Percentiles rank a stretch among this genome's conserved stretches.
Evolutionary conservation across 2,797 vertebrate genomes (phyloP).

Genomic region (Chrosomus eos): DNA sequence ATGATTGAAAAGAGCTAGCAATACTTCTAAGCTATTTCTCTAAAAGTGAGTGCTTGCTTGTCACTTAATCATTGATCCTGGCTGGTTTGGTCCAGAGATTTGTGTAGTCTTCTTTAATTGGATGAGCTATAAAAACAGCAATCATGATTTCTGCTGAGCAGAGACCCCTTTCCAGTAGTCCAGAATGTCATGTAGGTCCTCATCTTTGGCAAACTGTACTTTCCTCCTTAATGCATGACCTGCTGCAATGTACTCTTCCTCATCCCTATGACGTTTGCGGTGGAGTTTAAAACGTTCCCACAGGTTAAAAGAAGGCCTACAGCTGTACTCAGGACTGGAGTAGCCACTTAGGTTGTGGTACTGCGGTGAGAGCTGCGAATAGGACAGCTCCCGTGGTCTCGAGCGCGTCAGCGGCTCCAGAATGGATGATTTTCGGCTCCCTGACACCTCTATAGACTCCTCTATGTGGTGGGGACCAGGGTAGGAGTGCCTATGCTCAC

Average conservation of each 20-base stretch:
- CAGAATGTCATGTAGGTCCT: constrained; percentile 98
- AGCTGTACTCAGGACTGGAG: constrained; percentile 92
- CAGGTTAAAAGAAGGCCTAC: constrained; percentile 89
- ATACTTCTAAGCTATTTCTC: constrained; percentile 59
- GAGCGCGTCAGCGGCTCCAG: constrained; percentile 91
- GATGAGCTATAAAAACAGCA: constrained; percentile 52
- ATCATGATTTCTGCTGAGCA: constrained; percentile 97
- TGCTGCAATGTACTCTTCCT: constrained; percentile 93
- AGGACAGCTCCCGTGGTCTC: constrained; percentile 90
- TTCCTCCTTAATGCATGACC: constrained; percentile 96
- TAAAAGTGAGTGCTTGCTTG: constrained; percentile 54
- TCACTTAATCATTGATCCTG: constrained; percentile 60
- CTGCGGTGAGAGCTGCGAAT: constrained; percentile 93
- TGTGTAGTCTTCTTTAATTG: constrained; percentile 38
- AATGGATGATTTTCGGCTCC: constrained; percentile 86
- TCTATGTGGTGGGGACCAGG: constrained; percentile 88
- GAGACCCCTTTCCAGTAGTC: constrained; percentile 99
- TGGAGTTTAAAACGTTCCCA: constrained; percentile 96
- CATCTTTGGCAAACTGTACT: constrained; percentile 98
- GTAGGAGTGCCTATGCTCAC: constrained; percentile 95
- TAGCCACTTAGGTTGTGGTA: constrained; percentile 95
- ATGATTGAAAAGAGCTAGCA: constrained; percentile 61
- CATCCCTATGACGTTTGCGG: constrained; percentile 91
- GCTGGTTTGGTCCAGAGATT: constrained; percentile 80
- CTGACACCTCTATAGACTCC: constrained; percentile 82